phyloP scores from a whole-genome alignment of 2,888 invertebrate species.

The Ommatoiulus sabulosus region DNA sequence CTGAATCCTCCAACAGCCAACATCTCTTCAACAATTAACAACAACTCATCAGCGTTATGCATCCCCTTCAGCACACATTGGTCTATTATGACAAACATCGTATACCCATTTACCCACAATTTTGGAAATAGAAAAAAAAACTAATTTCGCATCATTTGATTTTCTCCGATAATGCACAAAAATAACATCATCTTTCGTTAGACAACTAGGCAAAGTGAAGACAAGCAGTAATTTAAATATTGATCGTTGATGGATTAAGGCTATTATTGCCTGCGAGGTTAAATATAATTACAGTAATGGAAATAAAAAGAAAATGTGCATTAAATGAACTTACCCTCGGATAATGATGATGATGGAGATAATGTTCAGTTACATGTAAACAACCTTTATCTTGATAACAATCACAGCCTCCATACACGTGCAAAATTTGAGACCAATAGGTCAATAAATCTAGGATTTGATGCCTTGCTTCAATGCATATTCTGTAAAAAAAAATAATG shows the following conservation, averaged over 20 bases:
- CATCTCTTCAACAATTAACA: no score
- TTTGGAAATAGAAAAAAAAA: no score
- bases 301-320: not conserved
- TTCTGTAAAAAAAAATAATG: not conserved
- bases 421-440: not conserved
- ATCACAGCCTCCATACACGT: not conserved
- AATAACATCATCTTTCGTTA: no score
- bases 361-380: slow-evolving; percentile 29
- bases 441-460: not conserved
- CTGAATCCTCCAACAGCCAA: no score
- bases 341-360: not conserved
- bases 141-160: no score
- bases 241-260: not conserved
- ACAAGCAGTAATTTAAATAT: not conserved
- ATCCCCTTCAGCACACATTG: no score
- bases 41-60: no score
- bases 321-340: not conserved
- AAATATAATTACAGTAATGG: not conserved
- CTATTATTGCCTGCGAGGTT: not conserved
- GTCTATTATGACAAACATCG: no score
- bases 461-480: not conserved
- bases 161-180: no score
- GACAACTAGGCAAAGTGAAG: no score
- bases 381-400: not conserved
- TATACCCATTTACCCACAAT: no score